A percentile compares a stretch with the other conserved stretches of the same genome.
Conservation (phyloP, 2,113 vertebrate species). For the Solea senegalensis region DNA sequence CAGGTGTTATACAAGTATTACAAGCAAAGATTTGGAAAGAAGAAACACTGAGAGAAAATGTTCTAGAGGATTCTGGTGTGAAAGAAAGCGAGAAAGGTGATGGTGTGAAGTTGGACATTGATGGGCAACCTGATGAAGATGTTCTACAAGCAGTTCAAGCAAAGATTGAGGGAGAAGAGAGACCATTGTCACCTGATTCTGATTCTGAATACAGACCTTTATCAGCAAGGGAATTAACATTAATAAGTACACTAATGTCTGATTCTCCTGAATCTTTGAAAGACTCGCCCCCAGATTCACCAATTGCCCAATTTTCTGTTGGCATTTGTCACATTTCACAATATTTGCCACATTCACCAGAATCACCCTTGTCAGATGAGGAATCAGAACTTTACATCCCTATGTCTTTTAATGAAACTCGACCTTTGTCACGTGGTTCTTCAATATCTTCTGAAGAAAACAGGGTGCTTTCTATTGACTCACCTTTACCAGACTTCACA, state of each 20-base stretch:
- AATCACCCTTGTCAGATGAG: slow-evolving; percentile 5
- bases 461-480: slow-evolving; percentile 27
- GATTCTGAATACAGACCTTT: slow-evolving; percentile 29
- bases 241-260: slow-evolving; percentile 1
- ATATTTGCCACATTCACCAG: slow-evolving; percentile 5
- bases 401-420: slow-evolving; percentile 6
- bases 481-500: slow-evolving; percentile 30
- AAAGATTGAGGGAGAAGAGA: slow-evolving; percentile 1
- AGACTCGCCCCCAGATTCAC: slow-evolving; percentile 18
- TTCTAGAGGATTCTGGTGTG: slow-evolving; percentile 3
- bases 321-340: not conserved
- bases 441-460: slow-evolving; percentile 9
- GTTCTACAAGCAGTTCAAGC: not conserved
- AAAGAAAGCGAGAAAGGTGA: slow-evolving; percentile 1
- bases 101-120: not conserved
- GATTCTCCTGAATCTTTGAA: slow-evolving; percentile 26
- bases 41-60: not conserved
- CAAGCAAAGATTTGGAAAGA: not conserved
- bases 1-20: not conserved
- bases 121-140: slow-evolving; percentile 9
- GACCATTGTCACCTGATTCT: slow-evolving; percentile 44
- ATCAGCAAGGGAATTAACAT: slow-evolving; percentile 19
- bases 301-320: slow-evolving; percentile 14
- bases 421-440: slow-evolving; percentile 35
- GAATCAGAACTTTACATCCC: not conserved